Evolutionary conservation across 2,888 invertebrate genomes (phyloP), one percentile per base, ranked within the genome.

Genomic region (Limnephilus lunatus): DNA sequence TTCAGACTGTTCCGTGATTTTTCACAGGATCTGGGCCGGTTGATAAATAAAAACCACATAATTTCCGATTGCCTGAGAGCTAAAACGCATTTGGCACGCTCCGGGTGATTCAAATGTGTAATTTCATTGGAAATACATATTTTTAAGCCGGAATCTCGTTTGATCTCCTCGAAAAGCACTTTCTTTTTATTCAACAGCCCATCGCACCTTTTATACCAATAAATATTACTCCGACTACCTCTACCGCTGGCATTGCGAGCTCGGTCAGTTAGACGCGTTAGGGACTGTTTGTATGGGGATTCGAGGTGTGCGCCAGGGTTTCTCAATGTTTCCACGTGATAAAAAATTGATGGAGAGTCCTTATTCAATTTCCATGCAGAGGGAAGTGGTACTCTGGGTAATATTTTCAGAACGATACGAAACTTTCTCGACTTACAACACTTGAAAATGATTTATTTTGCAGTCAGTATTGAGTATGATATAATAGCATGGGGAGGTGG

Each of bases 141-240:
- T 68, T 68, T 68, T 68, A 68, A 68, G 68, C 68, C 68, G 25
- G 68, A 68, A 68, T 68, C 68, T 68, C 68, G 68, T 68, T 68
- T 68, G 68, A 68, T 68, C 68, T 68, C 68, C 68, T 68, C 68
- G 68, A n/a, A 68, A 68, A 68, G 68, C 68, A 68, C 68, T 68
- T 68, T 68, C 25, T 68, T 68, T 68, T 68, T 68, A 68, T 68
- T 68, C 68, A 68, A n/a, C 25, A 9, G 68, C 68, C 68, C 68
- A 68, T 68, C 68, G 68, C n/a, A 68, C 68, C 68, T 11, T 68
- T 68, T 68, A 68, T 68, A 9, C 68, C 68, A 68, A 68, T 68
- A 68, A 68, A 68, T 68, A 68, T 68, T 25, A 68, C 68, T 68
- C 68, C 25, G 68, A n/a, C 25, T 68, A 68, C 68, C 68, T 25